phyloP scores from a whole-genome alignment of 2,888 invertebrate genomes.

The Catonia carolina region DNA sequence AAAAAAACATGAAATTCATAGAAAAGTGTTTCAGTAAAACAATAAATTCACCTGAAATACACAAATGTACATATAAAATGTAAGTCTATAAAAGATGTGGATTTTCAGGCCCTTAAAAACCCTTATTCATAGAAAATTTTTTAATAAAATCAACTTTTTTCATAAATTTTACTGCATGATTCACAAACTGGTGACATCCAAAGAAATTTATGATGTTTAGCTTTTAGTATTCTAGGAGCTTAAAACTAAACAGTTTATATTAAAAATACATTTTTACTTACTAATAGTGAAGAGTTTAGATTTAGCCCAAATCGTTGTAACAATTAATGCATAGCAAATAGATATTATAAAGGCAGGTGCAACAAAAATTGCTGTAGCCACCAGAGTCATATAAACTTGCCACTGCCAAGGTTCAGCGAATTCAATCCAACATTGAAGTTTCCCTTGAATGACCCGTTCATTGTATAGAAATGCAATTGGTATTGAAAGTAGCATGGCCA shows the following conservation, averaged over 20 bases:
- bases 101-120: too few species aligned
- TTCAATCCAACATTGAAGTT: constrained; percentile 46
- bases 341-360: constrained; percentile 49
- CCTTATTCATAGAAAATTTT: too few species aligned
- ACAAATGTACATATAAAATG: too few species aligned
- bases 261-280: constrained; percentile 19
- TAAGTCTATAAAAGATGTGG: too few species aligned
- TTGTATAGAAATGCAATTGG: constrained; percentile 51
- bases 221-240: too few species aligned
- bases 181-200: not conserved
- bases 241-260: too few species aligned
- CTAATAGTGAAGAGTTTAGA: constrained; percentile 45
- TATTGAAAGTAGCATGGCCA: constrained; percentile 55
- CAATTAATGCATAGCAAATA: constrained; percentile 49
- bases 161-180: too few species aligned
- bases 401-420: constrained; percentile 42
- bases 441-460: constrained; percentile 62
- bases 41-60: too few species aligned
- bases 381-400: constrained; percentile 48
- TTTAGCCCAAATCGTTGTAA: constrained; percentile 49
- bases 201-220: not conserved
- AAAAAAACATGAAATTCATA: too few species aligned
- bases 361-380: constrained; percentile 46
- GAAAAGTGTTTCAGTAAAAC: too few species aligned
- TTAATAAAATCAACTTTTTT: too few species aligned